A percentile compares a stretch with the other conserved stretches of the same genome.
Conservation (phyloP, 2,113 vertebrate genomes). For the Grantiella picta region DNA sequence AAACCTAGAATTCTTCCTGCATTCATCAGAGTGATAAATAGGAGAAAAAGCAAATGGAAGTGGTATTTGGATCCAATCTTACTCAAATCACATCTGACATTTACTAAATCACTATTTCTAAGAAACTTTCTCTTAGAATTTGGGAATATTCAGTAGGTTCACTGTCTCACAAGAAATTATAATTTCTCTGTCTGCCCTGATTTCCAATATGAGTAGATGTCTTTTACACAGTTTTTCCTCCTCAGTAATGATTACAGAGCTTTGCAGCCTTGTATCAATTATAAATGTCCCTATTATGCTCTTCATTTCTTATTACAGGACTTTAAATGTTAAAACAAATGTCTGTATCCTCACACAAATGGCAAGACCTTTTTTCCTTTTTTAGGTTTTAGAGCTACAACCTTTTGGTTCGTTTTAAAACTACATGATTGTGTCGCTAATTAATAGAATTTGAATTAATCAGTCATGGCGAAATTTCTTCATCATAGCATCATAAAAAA, state of each 20-base stretch:
- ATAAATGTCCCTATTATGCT: not conserved
- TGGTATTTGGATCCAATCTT: not conserved
- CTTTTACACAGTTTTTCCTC: not conserved
- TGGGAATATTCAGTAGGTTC: not conserved
- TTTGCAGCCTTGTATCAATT: not conserved
- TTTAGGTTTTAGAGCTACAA: not conserved
- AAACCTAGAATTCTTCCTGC: not conserved
- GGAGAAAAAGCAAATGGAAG: not conserved
- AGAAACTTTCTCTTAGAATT: not conserved
- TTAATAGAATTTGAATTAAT: not conserved
- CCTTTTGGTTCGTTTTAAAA: not conserved
- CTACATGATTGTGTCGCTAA: not conserved
- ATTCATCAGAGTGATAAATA: not conserved
- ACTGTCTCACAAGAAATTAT: not conserved
- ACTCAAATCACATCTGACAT: not conserved
- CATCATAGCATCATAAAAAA: not conserved
- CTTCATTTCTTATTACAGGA: not conserved
- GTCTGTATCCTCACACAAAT: not conserved
- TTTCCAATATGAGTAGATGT: not conserved
- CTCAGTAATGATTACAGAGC: not conserved
- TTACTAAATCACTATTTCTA: not conserved
- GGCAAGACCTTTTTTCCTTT: not conserved
- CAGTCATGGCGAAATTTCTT: not conserved
- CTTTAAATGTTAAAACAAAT: not conserved
- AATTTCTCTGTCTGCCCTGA: not conserved